A percentile compares a stretch with the other conserved stretches of the same genome.
Conservation (phyloP, 1,140 invertebrate species). For the Macrotrachela quadricornifera region DNA sequence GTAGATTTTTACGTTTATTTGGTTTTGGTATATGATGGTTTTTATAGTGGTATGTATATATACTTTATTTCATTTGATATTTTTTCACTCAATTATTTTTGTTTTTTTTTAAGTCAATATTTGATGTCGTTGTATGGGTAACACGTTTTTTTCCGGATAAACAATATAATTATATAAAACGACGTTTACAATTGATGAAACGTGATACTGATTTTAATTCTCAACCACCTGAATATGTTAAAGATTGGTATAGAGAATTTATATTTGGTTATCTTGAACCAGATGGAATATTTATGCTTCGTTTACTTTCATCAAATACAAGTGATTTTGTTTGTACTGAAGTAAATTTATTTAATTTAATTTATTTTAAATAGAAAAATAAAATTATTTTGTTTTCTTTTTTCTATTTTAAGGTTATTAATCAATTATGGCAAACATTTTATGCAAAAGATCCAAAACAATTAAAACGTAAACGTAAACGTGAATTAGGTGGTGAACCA, state of each 20-base stretch:
- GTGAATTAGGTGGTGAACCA: too few species aligned
- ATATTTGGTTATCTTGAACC: slow-evolving; percentile 34
- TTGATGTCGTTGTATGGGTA: slow-evolving; percentile 17
- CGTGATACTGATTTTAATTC: neutral
- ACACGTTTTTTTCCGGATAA: slow-evolving; percentile 8
- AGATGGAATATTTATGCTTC: slow-evolving; percentile 34
- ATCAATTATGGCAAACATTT: too few species aligned
- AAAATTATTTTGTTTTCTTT: too few species aligned
- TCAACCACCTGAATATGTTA: slow-evolving; percentile 13
- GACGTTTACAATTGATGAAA: slow-evolving; percentile 6
- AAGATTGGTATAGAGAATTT: slow-evolving; percentile 26
- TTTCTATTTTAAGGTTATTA: too few species aligned
- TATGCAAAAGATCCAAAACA: too few species aligned
- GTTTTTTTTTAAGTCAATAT: slow-evolving; percentile 18
- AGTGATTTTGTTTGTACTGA: slow-evolving; percentile 35
- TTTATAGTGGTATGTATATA: slow-evolving; percentile 12
- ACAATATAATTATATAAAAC: slow-evolving; percentile 2
- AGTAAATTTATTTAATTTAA: too few species aligned
- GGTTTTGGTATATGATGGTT: slow-evolving; percentile 29
- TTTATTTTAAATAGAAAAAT: too few species aligned
- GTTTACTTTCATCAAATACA: slow-evolving; percentile 34
- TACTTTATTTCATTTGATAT: too few species aligned
- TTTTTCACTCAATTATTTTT: too few species aligned
- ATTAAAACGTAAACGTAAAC: too few species aligned
- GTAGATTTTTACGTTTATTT: slow-evolving; percentile 22